A percentile compares a stretch with the other conserved stretches of the same genome.
These are phyloP conservation scores for Pristionchus arcanus DNA, from an alignment of 2,888 invertebrate genomes.

Conservation along the genomic window DNA sequence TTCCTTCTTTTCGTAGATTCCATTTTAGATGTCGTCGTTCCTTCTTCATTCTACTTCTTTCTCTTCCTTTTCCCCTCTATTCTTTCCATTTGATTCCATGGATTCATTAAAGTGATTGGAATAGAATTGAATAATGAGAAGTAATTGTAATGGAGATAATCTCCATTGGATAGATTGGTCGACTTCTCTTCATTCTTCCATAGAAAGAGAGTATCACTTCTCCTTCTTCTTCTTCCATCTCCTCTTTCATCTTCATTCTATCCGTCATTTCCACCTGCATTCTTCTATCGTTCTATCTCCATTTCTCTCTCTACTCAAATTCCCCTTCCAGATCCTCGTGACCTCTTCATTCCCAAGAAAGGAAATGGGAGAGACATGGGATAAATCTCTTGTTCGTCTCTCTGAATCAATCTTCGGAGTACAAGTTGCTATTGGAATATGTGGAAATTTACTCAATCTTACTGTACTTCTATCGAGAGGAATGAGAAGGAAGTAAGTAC, in stretches of 20 bases:
- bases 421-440: constrained; percentile 63
- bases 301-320: constrained; percentile 42
- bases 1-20: constrained; percentile 22
- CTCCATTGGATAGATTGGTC: constrained; percentile 48
- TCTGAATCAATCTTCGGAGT: constrained; percentile 66
- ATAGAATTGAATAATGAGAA: background rate
- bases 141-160: constrained; percentile 4
- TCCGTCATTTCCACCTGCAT: constrained; percentile 50
- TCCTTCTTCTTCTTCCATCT: constrained; percentile 11
- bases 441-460: constrained; percentile 68
- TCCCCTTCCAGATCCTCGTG: constrained; percentile 5
- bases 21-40: constrained; percentile 36
- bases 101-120: constrained; percentile 40
- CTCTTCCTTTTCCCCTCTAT: background rate
- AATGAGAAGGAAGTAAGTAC: constrained; percentile 68
- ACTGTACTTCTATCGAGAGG: constrained; percentile 64
- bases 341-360: background rate
- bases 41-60: background rate
- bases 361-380: constrained; percentile 25
- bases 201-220: constrained; percentile 33
- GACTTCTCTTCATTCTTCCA: constrained; percentile 5
- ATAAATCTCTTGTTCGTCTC: constrained; percentile 55
- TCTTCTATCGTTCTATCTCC: constrained; percentile 31
- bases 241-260: constrained; percentile 51
- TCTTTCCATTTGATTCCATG: background rate